Evolutionary conservation across 1,140 invertebrate genomes (phyloP), one percentile per base, ranked within the genome.

Genomic region (Aphis craccivora): DNA sequence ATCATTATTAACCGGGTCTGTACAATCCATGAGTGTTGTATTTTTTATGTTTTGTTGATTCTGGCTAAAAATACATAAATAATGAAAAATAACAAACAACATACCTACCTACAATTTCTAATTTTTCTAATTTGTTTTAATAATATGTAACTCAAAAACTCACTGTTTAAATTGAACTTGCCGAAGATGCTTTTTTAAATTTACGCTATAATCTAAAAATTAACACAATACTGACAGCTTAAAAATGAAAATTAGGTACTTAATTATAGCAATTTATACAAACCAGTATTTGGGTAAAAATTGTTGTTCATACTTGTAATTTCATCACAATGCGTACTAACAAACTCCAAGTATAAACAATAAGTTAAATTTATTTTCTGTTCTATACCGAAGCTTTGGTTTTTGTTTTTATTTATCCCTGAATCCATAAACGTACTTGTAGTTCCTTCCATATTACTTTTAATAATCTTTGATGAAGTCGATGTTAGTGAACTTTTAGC

Each of bases 311-410:
- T 37, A 90, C 25, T 40, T 90, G 43, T 90, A n/a, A 90, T 60
- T 60, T 43, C 89, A 7, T 90, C 30, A 60, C 53, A 90, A 40
- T 60, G 37, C 20, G 53, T 30, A 18, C 20, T 25, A 30, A 90
- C 53, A 90, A 60, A 90, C 43, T 90, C 35, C 23, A 60, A 30
- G 60, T 60, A 90, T 18, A 60, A 90, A 60, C 37, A 90, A 90
- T 55, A 55, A 55, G 23, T 90, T 90, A 60, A 90, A 90, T 60
- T 55, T 60, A 40, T 23, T 90, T 60, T 90, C 11, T 90, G 25
- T 5, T 60, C 89, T 23, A 40, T 25, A 53, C 45, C 23, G 20
- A 51, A 23, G 8, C n/a, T 9, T 53, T 37, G 8, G 22, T 89
- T 30, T 60, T 60, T 60, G 22, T 89, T 30, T 60, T 60, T 60